phyloP scores from a whole-genome alignment of 2,797 vertebrate species.

The Pampus argenteus region DNA sequence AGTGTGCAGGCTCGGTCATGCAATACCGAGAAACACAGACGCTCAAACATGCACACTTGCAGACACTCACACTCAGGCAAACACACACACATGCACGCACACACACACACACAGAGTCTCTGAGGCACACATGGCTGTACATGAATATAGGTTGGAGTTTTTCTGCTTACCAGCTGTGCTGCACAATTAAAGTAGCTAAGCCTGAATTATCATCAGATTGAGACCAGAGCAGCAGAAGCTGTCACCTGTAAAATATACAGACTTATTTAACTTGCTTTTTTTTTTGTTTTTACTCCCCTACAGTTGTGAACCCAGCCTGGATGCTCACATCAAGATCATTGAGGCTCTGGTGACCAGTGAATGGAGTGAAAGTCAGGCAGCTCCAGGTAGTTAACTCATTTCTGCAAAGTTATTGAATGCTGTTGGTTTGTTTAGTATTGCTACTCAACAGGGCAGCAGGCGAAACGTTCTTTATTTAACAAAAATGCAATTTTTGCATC shows the following conservation, averaged over 20 bases:
- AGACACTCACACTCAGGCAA: constrained; percentile 8
- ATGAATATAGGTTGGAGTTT: constrained; percentile 54
- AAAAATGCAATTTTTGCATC: background rate
- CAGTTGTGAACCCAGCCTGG: constrained; percentile 93
- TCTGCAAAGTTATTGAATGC: background rate
- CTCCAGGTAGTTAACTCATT: constrained; percentile 88
- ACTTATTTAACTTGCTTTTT: constrained; percentile 42
- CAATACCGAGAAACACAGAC: constrained; percentile 26
- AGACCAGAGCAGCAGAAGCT: constrained; percentile 28
- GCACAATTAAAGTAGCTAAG: constrained; percentile 63
- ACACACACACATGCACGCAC: constrained; percentile 2
- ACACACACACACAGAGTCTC: constrained; percentile 14
- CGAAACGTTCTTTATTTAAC: no score
- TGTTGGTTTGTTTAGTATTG: background rate
- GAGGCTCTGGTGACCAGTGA: constrained; percentile 95
- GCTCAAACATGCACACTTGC: constrained; percentile 18
- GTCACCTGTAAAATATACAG: constrained; percentile 38
- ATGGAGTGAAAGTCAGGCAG: constrained; percentile 91
- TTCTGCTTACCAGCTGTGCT: constrained; percentile 67
- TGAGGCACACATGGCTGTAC: constrained; percentile 39
- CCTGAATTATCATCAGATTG: constrained; percentile 64
- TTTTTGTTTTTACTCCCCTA: constrained; percentile 2
- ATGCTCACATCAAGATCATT: constrained; percentile 91
- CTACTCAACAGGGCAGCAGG: background rate
- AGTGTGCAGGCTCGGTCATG: constrained; percentile 58